Base-by-base conservation (phyloP, 2,888 invertebrate species). In the Magallana nippona region DNA sequence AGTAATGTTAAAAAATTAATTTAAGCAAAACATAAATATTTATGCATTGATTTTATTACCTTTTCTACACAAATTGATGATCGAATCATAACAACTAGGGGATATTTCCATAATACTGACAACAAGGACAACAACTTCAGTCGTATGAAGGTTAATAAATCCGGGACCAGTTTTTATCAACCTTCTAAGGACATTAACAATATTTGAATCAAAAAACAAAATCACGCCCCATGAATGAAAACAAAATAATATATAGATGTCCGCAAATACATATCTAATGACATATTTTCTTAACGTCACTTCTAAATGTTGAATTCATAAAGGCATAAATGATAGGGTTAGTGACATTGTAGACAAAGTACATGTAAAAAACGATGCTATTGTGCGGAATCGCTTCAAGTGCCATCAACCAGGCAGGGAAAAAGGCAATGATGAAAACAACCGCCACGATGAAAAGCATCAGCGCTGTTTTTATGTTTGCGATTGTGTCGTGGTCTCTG, bases 361-460 rank as follows among this genome's bases (percentile, higher is more conserved):
- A 94, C 88, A 93, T 90, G 84, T 94, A 93, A 86, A 93, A 94
- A 0, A 93, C 87, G 32, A 91, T 87, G 57, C 87, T 84, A 57
- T 90, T 89, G 82, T 90, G 88, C 0, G 83, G 81, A 1, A 93
- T 83, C 55, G 91, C 79, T n/a, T 79, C 44, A 22, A 90, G 87
- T n/a, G 93, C 91, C 92, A 92, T 93, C 11, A 94, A 87, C 89
- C 91, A 92, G 10, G 93, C 91, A 1, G 94, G 94, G 22, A 93
- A 85, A 85, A 93, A 94, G 1, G 93, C 93, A 17, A 93, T 88
- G n/a, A 93, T 90, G 81, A 93, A 94, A 27, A 93, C 93, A 17
- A 93, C 87, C 1, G 93, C 93, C 0, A 94, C 94, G 13, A 93
- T 93, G 86, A 93, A 94, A 81, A 94, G 85, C 94, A 94, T 94